Evolutionary conservation across 1,140 invertebrate genomes (phyloP).

Genomic region (Musca domestica): DNA sequence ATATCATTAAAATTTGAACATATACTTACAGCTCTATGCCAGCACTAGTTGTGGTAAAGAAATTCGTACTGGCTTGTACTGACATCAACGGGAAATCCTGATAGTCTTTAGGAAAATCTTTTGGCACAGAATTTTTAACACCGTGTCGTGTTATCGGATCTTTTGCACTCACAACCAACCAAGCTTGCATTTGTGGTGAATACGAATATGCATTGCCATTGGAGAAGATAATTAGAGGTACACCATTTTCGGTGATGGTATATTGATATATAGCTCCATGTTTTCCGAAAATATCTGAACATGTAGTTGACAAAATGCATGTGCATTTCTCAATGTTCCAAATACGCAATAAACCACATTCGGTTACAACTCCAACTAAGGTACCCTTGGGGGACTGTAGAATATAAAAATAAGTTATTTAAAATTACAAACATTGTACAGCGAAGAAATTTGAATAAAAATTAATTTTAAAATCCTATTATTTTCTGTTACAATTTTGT

Average conservation of each 20-base stretch:
- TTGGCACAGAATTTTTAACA: conserved; percentile 41
- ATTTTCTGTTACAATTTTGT: not conserved
- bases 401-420: not conserved
- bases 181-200: conserved; percentile 40
- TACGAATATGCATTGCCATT: conserved; percentile 50
- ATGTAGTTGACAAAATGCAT: conserved; percentile 36
- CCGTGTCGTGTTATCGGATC: conserved; percentile 50
- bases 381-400: conserved; percentile 40
- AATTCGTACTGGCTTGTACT: conserved; percentile 44
- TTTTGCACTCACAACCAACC: conserved; percentile 47
- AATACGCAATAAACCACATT: conserved; percentile 43
- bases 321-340: conserved; percentile 39
- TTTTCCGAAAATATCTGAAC: conserved; percentile 38
- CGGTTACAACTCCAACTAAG: conserved; percentile 45
- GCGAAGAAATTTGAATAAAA: too few relatives aligned
- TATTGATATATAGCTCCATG: conserved; percentile 41
- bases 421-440: not conserved
- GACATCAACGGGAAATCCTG: conserved; percentile 42
- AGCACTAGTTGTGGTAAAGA: conserved; percentile 35
- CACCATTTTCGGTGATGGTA: conserved; percentile 46
- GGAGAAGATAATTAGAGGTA: conserved; percentile 43
- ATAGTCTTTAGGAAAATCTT: conserved; percentile 41
- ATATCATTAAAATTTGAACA: not conserved
- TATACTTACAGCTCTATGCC: conserved; percentile 45
- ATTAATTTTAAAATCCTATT: not conserved